These are phyloP conservation scores for Pseudococcus viburni DNA, from an alignment of 2,888 invertebrate genomes.

Conservation along the genomic window DNA sequence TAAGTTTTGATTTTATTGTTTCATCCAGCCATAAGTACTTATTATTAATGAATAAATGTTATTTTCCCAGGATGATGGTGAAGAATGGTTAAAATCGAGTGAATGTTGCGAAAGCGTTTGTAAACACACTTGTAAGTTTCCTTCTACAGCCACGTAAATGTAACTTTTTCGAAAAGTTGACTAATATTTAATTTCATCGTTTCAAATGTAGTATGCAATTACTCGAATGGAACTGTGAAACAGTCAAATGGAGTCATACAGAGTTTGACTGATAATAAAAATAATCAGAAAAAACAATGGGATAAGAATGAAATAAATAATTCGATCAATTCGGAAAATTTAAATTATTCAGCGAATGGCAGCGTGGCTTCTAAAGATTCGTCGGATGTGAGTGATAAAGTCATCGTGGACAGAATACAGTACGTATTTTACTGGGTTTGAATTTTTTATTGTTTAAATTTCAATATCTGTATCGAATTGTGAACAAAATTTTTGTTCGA, in stretches of 20 bases:
- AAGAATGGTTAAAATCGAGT: constrained; percentile 42
- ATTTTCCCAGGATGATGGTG: constrained; percentile 1
- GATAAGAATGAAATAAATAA: constrained; percentile 38
- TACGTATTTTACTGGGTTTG: constrained; percentile 9
- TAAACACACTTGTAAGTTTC: constrained; percentile 35
- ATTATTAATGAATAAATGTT: background rate
- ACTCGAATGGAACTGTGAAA: constrained; percentile 25
- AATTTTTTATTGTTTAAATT: constrained; percentile 25
- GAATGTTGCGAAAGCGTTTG: constrained; percentile 45
- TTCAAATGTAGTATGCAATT: background rate
- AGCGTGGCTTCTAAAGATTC: constrained; percentile 21
- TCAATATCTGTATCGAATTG: background rate
- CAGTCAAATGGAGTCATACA: constrained; percentile 47
- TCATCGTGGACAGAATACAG: constrained; percentile 43
- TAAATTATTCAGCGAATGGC: constrained; percentile 39
- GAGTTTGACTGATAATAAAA: constrained; percentile 46
- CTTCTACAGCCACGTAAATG: background rate
- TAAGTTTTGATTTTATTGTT: background rate
- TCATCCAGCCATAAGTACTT: background rate
- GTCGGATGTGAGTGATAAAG: constrained; percentile 9
- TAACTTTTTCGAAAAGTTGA: background rate
- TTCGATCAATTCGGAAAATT: constrained; percentile 42
- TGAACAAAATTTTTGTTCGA: background rate
- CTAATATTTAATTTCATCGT: background rate
- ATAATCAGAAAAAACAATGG: constrained; percentile 38